Base-by-base conservation (phyloP, 1,140 invertebrate genomes). In the Drosophila funebris region DNA sequence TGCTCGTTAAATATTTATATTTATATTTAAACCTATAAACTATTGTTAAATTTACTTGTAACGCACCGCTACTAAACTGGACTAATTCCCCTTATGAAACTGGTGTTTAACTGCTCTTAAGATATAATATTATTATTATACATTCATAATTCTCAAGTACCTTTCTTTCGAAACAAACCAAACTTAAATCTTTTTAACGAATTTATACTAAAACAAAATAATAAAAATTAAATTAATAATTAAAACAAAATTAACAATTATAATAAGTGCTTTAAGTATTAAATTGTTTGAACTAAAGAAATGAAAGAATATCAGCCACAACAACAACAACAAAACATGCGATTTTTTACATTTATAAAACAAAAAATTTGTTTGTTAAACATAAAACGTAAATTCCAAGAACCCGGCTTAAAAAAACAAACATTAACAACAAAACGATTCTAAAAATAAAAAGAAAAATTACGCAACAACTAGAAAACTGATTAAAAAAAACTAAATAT, bases 341-440 rank as follows among this genome's bases (percentile, higher is more conserved):
- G 46, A 83, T 89, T 88, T 88, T 88, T 89, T 88, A 88, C 78
- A 88, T 88, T 88, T 88, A 89, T 88, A 88, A 75, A 82, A 79
- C 68, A 69, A 72, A 16, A 72, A 63, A 83, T 76, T 76, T 54
- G 78, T 83, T 87, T 87, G 78, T 81, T 87, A 87, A 73, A 81
- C 36, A 76, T 52, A 44, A 78, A 24, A 27, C 20, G n/a, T 37
- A 46, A 82, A 82, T 11, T 75, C 41, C 27, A 85, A 36, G 61
- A 48, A 61, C 66, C 78, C 66, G 76, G 80, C 81, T 84, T 84
- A 62, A 66, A 58, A 72, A 46, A 50, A n/a, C n/a, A n/a, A n/a
- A n/a, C n/a, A n/a, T 31, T 56, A 60, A 67, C 8, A 62, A 57
- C 18, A 50, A 79, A 77, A 64, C 57, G 61, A 85, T 73, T 68